Percentiles rank a stretch among this genome's conserved stretches.
Evolutionary conservation across 2,797 vertebrate species (phyloP).

Genomic region (Xyrichtys novacula): DNA sequence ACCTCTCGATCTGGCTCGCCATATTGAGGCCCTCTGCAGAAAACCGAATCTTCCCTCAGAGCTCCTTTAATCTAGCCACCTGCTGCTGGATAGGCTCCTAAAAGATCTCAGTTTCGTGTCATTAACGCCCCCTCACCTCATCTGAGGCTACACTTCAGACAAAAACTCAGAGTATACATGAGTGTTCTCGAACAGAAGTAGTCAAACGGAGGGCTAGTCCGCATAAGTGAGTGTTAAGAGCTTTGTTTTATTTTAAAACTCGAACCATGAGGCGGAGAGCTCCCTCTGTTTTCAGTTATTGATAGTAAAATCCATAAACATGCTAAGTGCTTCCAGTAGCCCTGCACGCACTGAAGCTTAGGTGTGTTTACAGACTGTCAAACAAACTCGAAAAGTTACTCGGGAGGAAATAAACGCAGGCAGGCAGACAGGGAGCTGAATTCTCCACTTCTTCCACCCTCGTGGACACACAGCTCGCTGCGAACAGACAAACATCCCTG

Average conservation of each 20-base stretch:
- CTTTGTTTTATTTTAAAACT: constrained; percentile 1
- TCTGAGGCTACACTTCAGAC: not conserved
- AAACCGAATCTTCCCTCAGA: constrained; percentile 15
- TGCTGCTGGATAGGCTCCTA: constrained; percentile 44
- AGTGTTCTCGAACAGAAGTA: constrained; percentile 35
- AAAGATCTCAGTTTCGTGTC: constrained; percentile 55
- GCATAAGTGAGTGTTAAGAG: not conserved
- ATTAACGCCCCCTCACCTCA: constrained; percentile 18
- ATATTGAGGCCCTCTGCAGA: constrained; percentile 12
- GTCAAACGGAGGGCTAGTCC: constrained; percentile 6
- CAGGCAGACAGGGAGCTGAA: constrained; percentile 15
- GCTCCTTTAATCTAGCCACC: constrained; percentile 49
- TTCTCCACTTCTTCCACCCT: constrained; percentile 20
- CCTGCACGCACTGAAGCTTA: constrained; percentile 4
- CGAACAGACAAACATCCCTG: constrained; percentile 14
- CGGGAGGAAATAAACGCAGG: constrained; percentile 55
- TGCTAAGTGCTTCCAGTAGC: constrained; percentile 43
- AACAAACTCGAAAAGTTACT: constrained; percentile 54
- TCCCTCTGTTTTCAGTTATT: not conserved
- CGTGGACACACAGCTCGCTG: constrained; percentile 7
- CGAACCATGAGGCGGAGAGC: not conserved
- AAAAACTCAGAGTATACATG: not conserved
- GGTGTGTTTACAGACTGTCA: constrained; percentile 49
- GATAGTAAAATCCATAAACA: constrained; percentile 26
- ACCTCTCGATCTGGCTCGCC: constrained; percentile 30